These are phyloP conservation scores for Cepaea hortensis DNA, from an alignment of 2,888 invertebrate species.

Conservation along the genomic window DNA sequence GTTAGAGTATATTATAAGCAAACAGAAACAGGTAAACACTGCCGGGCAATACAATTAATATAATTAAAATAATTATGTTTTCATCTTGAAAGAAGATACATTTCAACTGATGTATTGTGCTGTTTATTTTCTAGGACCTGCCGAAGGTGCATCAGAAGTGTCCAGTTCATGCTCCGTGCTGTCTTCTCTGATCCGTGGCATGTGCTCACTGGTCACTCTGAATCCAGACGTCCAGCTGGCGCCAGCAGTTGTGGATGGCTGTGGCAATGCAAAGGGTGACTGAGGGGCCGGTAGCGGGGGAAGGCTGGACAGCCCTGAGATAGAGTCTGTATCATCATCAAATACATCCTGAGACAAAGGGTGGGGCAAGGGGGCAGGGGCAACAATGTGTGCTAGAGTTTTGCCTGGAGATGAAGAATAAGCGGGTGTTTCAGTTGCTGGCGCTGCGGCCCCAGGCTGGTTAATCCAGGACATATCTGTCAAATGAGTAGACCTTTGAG, in stretches of 20 bases:
- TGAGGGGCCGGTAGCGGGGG: conserved; percentile 19
- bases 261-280: not conserved
- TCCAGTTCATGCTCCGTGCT: conserved; percentile 43
- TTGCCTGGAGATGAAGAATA: not conserved
- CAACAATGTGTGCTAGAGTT: not conserved
- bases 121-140: conserved; percentile 5
- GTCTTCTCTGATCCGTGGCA: conserved; percentile 47
- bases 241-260: not conserved
- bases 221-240: not conserved
- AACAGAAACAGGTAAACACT: too few relatives aligned
- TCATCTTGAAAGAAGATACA: too few relatives aligned
- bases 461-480: not conserved
- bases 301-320: conserved; percentile 15
- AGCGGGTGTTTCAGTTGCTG: not conserved
- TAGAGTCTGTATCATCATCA: conserved; percentile 31
- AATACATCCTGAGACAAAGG: conserved; percentile 4
- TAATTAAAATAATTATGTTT: too few relatives aligned
- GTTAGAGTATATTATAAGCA: too few relatives aligned
- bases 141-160: conserved; percentile 12
- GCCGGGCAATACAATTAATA: too few relatives aligned
- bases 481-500: not conserved
- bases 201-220: conserved; percentile 6
- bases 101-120: too few relatives aligned
- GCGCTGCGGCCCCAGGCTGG: not conserved
- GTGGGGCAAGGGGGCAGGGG: not conserved